A percentile compares a stretch with the other conserved stretches of the same genome.
Evolutionary conservation across 2,797 vertebrate species (phyloP).

Genomic region (Muscicapa comitata): DNA sequence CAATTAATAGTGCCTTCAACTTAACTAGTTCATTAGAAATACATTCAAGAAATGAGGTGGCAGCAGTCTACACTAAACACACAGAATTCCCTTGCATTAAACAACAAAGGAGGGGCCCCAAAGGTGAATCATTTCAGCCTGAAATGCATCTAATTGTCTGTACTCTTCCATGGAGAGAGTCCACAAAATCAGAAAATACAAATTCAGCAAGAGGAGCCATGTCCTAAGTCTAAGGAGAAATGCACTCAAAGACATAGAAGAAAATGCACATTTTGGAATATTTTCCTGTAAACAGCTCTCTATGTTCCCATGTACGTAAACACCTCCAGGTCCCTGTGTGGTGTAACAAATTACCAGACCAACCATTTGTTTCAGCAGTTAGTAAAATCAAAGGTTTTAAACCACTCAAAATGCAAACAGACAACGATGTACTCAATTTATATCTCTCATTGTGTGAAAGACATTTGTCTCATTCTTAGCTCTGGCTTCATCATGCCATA

Average conservation of each 20-base stretch:
- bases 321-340: not conserved
- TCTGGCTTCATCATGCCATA: not conserved
- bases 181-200: not conserved
- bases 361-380: not conserved
- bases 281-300: not conserved
- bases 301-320: not conserved
- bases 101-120: not conserved
- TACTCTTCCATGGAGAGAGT: not conserved
- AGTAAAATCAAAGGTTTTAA: not conserved
- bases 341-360: not conserved
- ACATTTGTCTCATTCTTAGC: not conserved
- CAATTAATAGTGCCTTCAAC: not conserved
- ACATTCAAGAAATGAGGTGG: not conserved
- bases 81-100: not conserved
- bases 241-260: not conserved
- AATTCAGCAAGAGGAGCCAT: not conserved
- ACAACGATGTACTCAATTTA: not conserved
- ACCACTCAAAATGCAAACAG: not conserved
- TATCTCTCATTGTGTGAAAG: not conserved
- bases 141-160: not conserved
- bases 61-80: not conserved
- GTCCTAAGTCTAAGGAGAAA: not conserved
- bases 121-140: not conserved
- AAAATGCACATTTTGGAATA: not conserved
- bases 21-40: not conserved